Evolutionary conservation across 2,113 vertebrate genomes (phyloP).

Genomic region (Pseudopipra pipra): DNA sequence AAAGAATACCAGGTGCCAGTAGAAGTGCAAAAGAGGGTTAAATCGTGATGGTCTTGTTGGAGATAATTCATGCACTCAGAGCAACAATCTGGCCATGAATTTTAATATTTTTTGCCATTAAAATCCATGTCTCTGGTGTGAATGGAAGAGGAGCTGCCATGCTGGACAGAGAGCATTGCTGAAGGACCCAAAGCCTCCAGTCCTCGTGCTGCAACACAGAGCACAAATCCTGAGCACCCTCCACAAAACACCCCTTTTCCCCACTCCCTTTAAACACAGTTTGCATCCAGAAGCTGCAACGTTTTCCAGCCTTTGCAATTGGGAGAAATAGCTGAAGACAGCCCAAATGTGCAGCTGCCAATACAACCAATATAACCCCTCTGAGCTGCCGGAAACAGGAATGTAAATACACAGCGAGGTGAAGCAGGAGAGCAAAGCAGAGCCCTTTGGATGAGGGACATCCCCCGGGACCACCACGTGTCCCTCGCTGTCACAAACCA

Average conservation of each 20-base stretch:
- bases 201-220: background rate
- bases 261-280: too few species aligned
- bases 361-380: background rate
- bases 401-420: rapidly evolving
- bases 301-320: background rate
- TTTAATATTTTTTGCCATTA: background rate
- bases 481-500: background rate
- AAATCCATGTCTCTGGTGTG: background rate
- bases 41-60: background rate
- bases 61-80: background rate
- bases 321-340: rapidly evolving
- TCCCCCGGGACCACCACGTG: rapidly evolving
- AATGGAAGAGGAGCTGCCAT: background rate
- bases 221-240: background rate
- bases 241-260: background rate
- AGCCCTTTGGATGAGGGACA: rapidly evolving
- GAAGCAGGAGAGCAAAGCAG: background rate
- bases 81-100: background rate
- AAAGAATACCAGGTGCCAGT: background rate
- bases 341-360: background rate
- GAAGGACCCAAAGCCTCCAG: background rate
- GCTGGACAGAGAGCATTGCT: background rate
- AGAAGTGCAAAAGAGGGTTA: background rate
- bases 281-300: rapidly evolving
- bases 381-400: background rate